Evolutionary conservation across 2,797 vertebrate genomes (phyloP).

Genomic region (Prunella strophiata): DNA sequence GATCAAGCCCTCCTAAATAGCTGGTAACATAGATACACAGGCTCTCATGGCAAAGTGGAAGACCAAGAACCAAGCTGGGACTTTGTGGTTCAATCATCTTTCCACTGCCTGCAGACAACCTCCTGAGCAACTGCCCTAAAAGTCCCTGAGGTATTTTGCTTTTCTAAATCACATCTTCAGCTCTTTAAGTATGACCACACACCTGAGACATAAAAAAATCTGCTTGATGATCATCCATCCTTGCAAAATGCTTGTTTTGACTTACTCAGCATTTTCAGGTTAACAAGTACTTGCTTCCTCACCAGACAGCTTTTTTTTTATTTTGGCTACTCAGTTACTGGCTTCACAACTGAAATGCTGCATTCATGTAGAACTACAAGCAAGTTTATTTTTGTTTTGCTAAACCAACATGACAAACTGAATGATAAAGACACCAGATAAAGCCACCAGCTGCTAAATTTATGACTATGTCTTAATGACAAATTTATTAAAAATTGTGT

Average conservation of each 20-base stretch:
- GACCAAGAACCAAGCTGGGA: not conserved
- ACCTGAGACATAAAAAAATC: not conserved
- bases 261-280: not conserved
- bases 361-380: not conserved
- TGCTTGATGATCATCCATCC: not conserved
- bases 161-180: not conserved
- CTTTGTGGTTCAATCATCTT: fast-evolving
- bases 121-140: not conserved
- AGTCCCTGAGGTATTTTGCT: not conserved
- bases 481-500: not conserved
- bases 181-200: not conserved
- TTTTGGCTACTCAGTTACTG: not conserved
- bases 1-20: not conserved
- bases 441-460: not conserved
- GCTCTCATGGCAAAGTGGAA: not conserved
- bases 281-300: not conserved
- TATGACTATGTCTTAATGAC: not conserved
- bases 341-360: not conserved
- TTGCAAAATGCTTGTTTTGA: not conserved
- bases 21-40: not conserved
- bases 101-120: not conserved
- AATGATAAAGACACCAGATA: not conserved
- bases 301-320: not conserved
- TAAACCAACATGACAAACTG: not conserved
- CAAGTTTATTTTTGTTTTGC: not conserved